Percentiles rank a stretch among this genome's conserved stretches.
Evolutionary conservation across 2,797 vertebrate genomes (phyloP).

Genomic region (Salarias fasciatus): DNA sequence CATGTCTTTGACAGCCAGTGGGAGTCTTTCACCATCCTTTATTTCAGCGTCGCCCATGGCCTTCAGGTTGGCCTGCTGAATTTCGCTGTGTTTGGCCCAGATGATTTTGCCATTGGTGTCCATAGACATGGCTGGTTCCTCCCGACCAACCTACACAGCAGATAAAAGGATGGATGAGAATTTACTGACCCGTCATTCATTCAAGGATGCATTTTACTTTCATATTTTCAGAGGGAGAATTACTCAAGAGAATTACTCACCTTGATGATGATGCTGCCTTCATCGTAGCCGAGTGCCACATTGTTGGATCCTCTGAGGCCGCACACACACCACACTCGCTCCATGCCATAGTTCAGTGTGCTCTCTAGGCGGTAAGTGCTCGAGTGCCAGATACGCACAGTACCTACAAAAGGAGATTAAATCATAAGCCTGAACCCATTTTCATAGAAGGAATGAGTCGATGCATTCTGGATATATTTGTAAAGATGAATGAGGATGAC

Average conservation of each 20-base stretch:
- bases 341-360: constrained; percentile 98
- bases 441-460: neutral
- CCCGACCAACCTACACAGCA: constrained; percentile 89
- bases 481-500: neutral
- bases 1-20: constrained; percentile 97
- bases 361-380: constrained; percentile 97
- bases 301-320: constrained; percentile 96
- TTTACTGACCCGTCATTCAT: too few relatives aligned
- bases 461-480: neutral
- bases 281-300: constrained; percentile 95
- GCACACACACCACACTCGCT: constrained; percentile 97
- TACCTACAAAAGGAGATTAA: constrained; percentile 80
- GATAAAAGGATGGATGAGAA: neutral
- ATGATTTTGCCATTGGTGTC: constrained; percentile 98
- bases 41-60: constrained; percentile 98
- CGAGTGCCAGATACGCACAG: constrained; percentile 97
- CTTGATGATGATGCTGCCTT: constrained; percentile 99
- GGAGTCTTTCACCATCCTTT: constrained; percentile 95
- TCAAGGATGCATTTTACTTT: too few relatives aligned
- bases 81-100: constrained; percentile 98
- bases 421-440: too few relatives aligned
- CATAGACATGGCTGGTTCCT: constrained; percentile 99
- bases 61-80: constrained; percentile 98
- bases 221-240: too few relatives aligned
- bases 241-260: constrained; percentile 71